phyloP scores from a whole-genome alignment of 2,797 vertebrate species.

The Diglossa cyanea region DNA sequence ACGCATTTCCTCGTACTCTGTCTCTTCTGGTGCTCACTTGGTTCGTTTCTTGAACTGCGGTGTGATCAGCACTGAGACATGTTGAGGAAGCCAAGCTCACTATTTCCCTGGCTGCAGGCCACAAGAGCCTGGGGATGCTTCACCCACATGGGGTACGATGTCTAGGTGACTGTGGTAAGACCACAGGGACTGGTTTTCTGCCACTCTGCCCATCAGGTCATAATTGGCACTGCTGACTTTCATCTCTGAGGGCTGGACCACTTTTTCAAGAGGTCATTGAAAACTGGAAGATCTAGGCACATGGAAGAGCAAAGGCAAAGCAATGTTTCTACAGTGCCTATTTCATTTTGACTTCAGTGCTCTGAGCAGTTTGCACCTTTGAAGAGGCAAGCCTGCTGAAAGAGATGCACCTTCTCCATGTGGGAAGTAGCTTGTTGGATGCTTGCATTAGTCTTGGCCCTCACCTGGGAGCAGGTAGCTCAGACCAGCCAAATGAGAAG shows the following conservation, averaged over 20 bases:
- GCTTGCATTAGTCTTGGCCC: neutral
- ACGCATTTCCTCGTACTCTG: fast-evolving
- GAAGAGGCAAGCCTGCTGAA: neutral
- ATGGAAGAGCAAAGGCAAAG: neutral
- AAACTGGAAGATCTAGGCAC: neutral
- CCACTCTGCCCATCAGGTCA: neutral
- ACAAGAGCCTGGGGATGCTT: neutral
- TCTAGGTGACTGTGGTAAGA: neutral
- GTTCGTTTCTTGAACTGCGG: fast-evolving
- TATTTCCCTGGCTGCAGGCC: fast-evolving
- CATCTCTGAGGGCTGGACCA: neutral
- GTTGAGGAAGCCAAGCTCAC: neutral
- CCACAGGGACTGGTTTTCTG: neutral
- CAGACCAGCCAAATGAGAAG: neutral
- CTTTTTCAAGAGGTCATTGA: neutral
- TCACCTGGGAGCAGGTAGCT: neutral
- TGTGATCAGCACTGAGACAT: neutral
- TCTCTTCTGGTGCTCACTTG: fast-evolving
- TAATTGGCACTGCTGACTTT: neutral
- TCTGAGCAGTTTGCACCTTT: neutral
- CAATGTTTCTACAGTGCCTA: neutral
- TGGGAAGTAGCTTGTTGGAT: neutral
- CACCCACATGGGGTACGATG: fast-evolving
- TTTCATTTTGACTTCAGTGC: neutral
- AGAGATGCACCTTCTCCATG: neutral